These are phyloP conservation scores for Xestia sexstrigata DNA, from an alignment of 2,888 invertebrate species.

Conservation along the genomic window DNA sequence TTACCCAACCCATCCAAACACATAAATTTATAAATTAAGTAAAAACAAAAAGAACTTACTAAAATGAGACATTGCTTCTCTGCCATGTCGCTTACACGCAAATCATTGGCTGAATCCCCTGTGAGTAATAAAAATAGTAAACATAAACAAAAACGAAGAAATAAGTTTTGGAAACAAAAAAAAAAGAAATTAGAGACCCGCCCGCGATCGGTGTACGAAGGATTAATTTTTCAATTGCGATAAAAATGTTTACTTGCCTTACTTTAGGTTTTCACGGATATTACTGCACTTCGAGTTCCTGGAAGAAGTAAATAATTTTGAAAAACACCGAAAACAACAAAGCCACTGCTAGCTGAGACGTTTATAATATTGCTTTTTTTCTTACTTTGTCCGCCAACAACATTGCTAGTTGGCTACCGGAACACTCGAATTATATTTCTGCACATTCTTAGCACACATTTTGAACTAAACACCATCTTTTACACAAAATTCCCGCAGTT, in stretches of 20 bases:
- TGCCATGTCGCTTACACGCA: constrained; percentile 37
- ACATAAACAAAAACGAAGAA: constrained; percentile 37
- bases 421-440: constrained; percentile 32
- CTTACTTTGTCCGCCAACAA: constrained; percentile 55
- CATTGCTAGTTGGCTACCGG: constrained; percentile 56
- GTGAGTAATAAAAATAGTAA: constrained; percentile 40
- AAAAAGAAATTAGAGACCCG: constrained; percentile 10
- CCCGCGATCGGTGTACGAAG: background rate
- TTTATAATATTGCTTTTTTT: constrained; percentile 8
- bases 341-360: constrained; percentile 2
- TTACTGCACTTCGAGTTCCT: constrained; percentile 48
- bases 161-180: background rate
- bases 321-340: constrained; percentile 42
- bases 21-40: background rate
- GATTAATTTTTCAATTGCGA: background rate
- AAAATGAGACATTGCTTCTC: constrained; percentile 29
- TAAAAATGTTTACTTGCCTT: constrained; percentile 40
- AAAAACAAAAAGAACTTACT: constrained; percentile 46
- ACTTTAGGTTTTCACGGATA: constrained; percentile 11
- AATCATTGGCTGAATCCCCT: constrained; percentile 37
- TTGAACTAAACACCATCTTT: constrained; percentile 59
- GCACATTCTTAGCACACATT: constrained; percentile 46
- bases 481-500: constrained; percentile 48
- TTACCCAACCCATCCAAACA: background rate
- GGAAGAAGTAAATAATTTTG: constrained; percentile 32